These are phyloP conservation scores for Liparis tanakae DNA, from an alignment of 2,797 vertebrate species.

Conservation along the genomic window DNA sequence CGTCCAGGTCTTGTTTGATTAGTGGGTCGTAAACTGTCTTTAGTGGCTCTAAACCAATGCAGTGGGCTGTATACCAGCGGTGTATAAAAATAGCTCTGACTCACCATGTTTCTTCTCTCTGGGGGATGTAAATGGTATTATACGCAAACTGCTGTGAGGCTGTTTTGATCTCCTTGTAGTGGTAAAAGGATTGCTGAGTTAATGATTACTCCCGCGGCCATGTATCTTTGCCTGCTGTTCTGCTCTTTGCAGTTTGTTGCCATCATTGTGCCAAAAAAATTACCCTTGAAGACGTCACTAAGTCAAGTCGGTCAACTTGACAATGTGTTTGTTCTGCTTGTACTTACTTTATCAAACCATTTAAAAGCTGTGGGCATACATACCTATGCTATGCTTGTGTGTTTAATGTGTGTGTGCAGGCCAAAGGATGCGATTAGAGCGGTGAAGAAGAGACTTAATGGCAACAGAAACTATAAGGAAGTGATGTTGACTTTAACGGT, in stretches of 20 bases:
- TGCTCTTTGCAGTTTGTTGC: not conserved
- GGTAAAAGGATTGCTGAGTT: slow-evolving; percentile 28
- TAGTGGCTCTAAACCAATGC: slow-evolving; percentile 8
- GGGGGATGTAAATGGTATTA: slow-evolving; percentile 7
- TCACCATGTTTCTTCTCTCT: slow-evolving; percentile 3
- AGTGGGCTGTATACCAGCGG: slow-evolving; percentile 8
- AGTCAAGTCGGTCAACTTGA: not conserved
- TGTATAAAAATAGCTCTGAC: slow-evolving; percentile 23
- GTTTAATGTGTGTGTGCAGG: slow-evolving; percentile 72
- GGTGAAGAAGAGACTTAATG: slow-evolving; percentile 95
- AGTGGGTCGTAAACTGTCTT: slow-evolving; percentile 42
- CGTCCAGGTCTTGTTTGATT: slow-evolving; percentile 70
- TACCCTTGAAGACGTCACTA: not conserved
- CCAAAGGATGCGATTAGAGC: slow-evolving; percentile 98
- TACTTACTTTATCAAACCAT: not conserved
- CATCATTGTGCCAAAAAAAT: not conserved
- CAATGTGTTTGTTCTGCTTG: slow-evolving; percentile 4
- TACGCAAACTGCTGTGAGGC: slow-evolving; percentile 1
- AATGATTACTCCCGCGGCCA: slow-evolving; percentile 31
- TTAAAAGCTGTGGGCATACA: not conserved
- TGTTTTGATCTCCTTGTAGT: slow-evolving; percentile 8
- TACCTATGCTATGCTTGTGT: slow-evolving; percentile 5
- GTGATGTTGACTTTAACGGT: slow-evolving; percentile 98
- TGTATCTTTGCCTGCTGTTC: not conserved
- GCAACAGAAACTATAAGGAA: slow-evolving; percentile 97